Base-by-base conservation (phyloP, 2,113 vertebrate species). In the Ailurus styani region DNA sequence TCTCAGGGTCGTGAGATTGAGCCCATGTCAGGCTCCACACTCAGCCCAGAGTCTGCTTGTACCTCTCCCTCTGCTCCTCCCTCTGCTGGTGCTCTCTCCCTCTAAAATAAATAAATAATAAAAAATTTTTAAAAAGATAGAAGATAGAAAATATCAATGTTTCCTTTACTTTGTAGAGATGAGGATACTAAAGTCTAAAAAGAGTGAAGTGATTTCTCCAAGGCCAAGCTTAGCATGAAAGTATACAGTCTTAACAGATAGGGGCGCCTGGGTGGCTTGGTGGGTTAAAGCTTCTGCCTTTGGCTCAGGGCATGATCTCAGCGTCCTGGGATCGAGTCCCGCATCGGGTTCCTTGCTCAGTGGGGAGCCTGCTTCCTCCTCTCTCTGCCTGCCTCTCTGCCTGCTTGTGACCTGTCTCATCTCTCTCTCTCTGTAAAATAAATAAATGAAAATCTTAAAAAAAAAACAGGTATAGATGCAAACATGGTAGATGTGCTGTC, bases 381-480 rank as follows among this genome's bases (percentile, higher is more conserved):
- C n/a, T n/a, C n/a, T n/a, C n/a, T n/a, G n/a, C n/a, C n/a, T n/a
- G n/a, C n/a, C n/a, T n/a, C n/a, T n/a, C n/a, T n/a, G n/a, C n/a
- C n/a, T n/a, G n/a, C n/a, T n/a, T n/a, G n/a, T n/a, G n/a, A n/a
- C n/a, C n/a, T n/a, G n/a, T n/a, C n/a, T n/a, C n/a, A n/a, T n/a
- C n/a, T n/a, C n/a, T n/a, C n/a, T n/a, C n/a, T n/a, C n/a, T n/a
- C n/a, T n/a, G n/a, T n/a, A n/a, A n/a, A n/a, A n/a, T n/a, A n/a
- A n/a, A n/a, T n/a, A n/a, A n/a, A n/a, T n/a, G n/a, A n/a, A n/a
- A n/a, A n/a, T n/a, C n/a, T n/a, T n/a, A n/a, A n/a, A n/a, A n/a
- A n/a, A n/a, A n/a, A n/a, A n/a, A n/a, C n/a, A 31, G 18, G 2
- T 3, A 0, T 5, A 64, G 13, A 45, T 8, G 2, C 5, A 52